These are phyloP conservation scores for Ficedula albicollis DNA, from an alignment of 2,797 vertebrate species.

Conservation along the genomic window DNA sequence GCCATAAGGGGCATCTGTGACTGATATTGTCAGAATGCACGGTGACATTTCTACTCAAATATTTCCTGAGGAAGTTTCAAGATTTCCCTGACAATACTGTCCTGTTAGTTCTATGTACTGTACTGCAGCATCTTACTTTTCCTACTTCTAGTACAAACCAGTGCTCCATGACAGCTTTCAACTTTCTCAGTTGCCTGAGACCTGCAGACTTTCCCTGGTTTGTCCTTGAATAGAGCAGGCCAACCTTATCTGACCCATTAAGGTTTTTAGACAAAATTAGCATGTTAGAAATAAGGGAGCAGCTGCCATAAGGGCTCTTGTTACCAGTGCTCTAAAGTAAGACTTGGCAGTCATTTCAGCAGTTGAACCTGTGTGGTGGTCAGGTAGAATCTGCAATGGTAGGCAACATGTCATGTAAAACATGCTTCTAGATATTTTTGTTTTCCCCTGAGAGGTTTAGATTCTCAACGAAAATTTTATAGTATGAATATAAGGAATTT, in stretches of 20 bases:
- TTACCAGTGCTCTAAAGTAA: not conserved
- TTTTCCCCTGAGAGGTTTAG: not conserved
- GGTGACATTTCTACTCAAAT: not conserved
- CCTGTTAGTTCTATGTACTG: not conserved
- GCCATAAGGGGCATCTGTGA: too few species aligned
- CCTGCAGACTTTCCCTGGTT: not conserved
- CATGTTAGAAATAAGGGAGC: not conserved
- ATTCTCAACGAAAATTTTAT: not conserved
- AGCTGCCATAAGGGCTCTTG: not conserved
- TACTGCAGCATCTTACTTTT: not conserved
- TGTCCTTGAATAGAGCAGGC: not conserved
- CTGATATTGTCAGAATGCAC: not conserved
- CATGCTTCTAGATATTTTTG: not conserved
- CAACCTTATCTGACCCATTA: not conserved
- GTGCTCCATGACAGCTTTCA: accelerated
- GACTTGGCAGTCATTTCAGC: not conserved
- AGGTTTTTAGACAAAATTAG: not conserved
- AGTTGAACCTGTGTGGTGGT: accelerated
- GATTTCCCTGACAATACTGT: not conserved
- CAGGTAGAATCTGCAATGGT: not conserved
- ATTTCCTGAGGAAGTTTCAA: not conserved
- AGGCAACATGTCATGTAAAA: not conserved
- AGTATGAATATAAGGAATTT: not conserved
- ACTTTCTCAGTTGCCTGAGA: not conserved
- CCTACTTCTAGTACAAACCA: not conserved